Evolutionary conservation across 2,797 vertebrate species (phyloP).

Genomic region (Chiloscyllium punctatum): DNA sequence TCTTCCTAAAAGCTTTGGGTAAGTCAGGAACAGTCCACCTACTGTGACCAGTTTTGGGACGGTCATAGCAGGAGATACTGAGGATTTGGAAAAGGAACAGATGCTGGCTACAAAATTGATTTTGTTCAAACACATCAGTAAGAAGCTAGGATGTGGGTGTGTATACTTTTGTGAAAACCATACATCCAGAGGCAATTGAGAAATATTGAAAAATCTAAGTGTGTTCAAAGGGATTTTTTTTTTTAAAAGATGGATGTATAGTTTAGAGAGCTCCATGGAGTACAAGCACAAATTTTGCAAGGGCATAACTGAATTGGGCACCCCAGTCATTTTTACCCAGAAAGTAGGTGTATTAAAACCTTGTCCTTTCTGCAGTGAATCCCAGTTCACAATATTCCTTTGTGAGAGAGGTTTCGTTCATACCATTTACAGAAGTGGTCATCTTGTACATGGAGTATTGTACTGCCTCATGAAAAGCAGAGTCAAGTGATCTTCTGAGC

Average conservation of each 20-base stretch:
- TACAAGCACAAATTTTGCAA: no score
- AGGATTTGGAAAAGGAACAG: neutral
- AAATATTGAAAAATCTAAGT: no score
- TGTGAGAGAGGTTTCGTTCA: neutral
- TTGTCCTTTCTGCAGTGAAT: no score
- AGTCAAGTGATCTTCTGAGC: neutral
- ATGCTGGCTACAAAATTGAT: neutral
- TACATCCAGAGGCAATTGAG: neutral
- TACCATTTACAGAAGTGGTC: neutral
- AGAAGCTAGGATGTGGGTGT: neutral
- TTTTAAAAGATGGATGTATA: no score
- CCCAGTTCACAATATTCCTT: neutral
- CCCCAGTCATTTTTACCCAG: neutral
- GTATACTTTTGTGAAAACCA: neutral
- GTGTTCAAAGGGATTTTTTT: no score
- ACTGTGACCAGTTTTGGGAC: neutral
- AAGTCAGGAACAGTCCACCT: no score
- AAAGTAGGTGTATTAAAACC: no score
- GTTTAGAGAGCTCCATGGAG: no score
- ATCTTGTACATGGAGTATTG: neutral
- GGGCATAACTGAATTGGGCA: neutral
- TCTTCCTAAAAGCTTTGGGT: no score
- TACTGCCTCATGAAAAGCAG: neutral
- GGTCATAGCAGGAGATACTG: neutral
- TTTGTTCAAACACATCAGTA: neutral